Percentiles rank a stretch among this genome's conserved stretches.
Evolutionary conservation across 2,888 invertebrate species (phyloP).

Genomic region (Cyclophora albipunctata): DNA sequence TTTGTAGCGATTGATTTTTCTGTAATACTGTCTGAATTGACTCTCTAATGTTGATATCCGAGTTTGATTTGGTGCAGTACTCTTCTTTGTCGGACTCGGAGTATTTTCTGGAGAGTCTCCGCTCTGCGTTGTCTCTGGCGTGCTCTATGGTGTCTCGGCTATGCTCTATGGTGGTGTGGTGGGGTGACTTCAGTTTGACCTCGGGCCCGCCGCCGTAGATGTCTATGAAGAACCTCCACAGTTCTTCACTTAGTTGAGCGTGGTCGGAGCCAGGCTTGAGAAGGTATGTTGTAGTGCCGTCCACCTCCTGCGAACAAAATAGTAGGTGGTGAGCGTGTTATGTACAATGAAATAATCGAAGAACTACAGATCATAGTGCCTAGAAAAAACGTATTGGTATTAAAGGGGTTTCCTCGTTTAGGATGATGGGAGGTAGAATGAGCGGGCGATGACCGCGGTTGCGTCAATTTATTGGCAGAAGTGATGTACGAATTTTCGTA

Average conservation of each 20-base stretch:
- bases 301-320: conserved; percentile 47
- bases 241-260: conserved; percentile 86
- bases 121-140: conserved; percentile 19
- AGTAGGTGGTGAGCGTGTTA: no score
- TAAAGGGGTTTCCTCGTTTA: no score
- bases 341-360: no score
- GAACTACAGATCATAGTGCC: no score
- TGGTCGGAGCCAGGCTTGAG: conserved; percentile 77
- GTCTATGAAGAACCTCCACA: conserved; percentile 90
- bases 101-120: conserved; percentile 38
- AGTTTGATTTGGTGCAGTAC: conserved; percentile 57
- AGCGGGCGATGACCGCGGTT: no score
- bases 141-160: conserved; percentile 3
- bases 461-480: no score
- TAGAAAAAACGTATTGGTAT: no score
- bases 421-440: no score
- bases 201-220: conserved; percentile 95
- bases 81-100: conserved; percentile 65
- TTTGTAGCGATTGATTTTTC: conserved; percentile 66
- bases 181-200: conserved; percentile 63
- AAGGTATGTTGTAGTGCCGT: conserved; percentile 46
- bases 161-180: conserved; percentile 1
- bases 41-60: conserved; percentile 54
- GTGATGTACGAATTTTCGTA: no score
- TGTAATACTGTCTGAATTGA: conserved; percentile 46